Evolutionary conservation across 1,140 invertebrate genomes (phyloP).

Genomic region (Cotesia vestalis): DNA sequence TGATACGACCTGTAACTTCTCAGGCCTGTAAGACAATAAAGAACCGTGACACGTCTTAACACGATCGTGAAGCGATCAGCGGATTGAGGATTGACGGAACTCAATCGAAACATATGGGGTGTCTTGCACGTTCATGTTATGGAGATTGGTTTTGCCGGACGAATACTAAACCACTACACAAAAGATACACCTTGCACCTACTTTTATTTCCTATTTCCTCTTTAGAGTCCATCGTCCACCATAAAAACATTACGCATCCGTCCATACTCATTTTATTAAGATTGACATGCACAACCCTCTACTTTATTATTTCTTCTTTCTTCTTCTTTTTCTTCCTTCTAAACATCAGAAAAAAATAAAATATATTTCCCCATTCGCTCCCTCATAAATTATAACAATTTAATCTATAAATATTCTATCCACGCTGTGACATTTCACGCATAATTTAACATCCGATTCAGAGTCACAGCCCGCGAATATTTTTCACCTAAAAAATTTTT

Average conservation of each 20-base stretch:
- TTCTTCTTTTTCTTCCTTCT: not conserved
- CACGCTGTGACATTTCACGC: constrained; percentile 61
- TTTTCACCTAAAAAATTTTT: not conserved
- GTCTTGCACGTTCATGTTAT: constrained; percentile 51
- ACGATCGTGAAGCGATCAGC: constrained; percentile 16
- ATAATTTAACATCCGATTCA: constrained; percentile 57
- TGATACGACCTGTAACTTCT: too few species aligned
- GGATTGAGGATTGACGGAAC: constrained; percentile 38
- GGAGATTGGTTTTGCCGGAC: constrained; percentile 52
- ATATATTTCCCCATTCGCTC: not conserved
- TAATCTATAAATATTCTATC: constrained; percentile 56
- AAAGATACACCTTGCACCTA: constrained; percentile 9
- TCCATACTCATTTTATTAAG: constrained; percentile 48
- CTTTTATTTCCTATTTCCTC: not conserved
- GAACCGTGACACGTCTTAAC: constrained; percentile 1
- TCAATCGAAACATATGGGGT: constrained; percentile 33
- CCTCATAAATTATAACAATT: not conserved
- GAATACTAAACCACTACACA: constrained; percentile 50
- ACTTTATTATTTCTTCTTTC: constrained; percentile 16
- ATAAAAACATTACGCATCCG: constrained; percentile 39
- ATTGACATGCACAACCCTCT: constrained; percentile 41
- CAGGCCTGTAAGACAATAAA: too few species aligned
- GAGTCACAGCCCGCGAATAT: constrained; percentile 38
- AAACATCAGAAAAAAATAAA: not conserved
- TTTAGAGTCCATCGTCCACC: constrained; percentile 29